Base-by-base conservation (phyloP, 2,113 vertebrate genomes). In the Paramisgurnus dabryanus region DNA sequence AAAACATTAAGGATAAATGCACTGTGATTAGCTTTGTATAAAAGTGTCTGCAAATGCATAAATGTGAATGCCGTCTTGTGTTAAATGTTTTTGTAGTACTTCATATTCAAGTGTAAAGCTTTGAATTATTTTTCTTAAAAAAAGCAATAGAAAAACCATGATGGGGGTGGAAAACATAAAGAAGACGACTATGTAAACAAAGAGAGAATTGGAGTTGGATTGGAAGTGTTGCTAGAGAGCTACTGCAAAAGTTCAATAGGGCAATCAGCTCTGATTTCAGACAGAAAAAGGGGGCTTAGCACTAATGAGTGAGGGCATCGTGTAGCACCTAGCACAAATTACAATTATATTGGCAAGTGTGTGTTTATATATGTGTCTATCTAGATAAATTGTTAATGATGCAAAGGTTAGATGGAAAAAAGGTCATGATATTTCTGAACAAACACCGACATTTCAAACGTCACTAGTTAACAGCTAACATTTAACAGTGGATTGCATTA, bases 301-400 rank as follows among this genome's bases (percentile, higher is more conserved):
- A 67, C 41, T 61, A 22, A 61, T 9, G 53, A 50, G 75, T 22
- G 41, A 40, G 15, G 17, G 27, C 34, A 40, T 78, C 65, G 6
- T 45, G 22, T 18, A 76, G 58, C 41, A 22, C 69, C 40, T 15
- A 70, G 22, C 10, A 73, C 39, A 60, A 60, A 4, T 22, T 22
- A 43, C 17, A 73, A 41, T 15, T 41, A 39, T 41, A 15, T 66
- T 64, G 50, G 67, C 47, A 47, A 61, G 41, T 11, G 55, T 34
- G 55, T 7, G 39, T 57, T 55, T 70, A 63, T 68, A 53, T 27
- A 17, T 22, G 45, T 41, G 45, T 40, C 8, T 50, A 18, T 63
- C 15, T 68, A 81, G 72, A 86, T 79, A 87, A 87, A 85, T 87
- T 27, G 79, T 82, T 89, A 86, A 88, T 80, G 66, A 68, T 70